These are phyloP conservation scores for Perccottus glenii DNA, from an alignment of 2,113 vertebrate genomes.

Conservation along the genomic window DNA sequence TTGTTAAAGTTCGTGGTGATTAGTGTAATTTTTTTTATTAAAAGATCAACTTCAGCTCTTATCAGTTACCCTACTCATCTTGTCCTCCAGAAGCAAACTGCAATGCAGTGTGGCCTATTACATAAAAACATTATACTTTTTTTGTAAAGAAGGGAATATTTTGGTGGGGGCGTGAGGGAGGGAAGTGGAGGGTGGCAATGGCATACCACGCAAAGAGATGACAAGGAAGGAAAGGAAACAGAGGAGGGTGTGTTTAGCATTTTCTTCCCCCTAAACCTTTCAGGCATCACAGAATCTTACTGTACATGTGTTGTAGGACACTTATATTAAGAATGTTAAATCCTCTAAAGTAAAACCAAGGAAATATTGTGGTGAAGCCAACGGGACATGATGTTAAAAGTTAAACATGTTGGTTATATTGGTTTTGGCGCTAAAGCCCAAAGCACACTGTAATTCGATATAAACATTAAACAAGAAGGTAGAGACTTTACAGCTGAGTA, in stretches of 20 bases:
- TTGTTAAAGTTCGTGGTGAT: not conserved
- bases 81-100: constrained; percentile 56
- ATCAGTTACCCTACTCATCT: constrained; percentile 38
- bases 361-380: constrained; percentile 7
- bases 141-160: constrained; percentile 77
- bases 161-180: constrained; percentile 58
- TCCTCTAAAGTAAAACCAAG: constrained; percentile 8
- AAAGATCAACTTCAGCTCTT: constrained; percentile 30
- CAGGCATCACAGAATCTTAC: not conserved
- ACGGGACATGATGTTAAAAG: constrained; percentile 18
- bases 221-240: constrained; percentile 44
- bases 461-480: not conserved
- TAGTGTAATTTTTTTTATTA: not conserved
- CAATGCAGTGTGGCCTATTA: constrained; percentile 65
- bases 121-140: constrained; percentile 65
- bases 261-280: constrained; percentile 19
- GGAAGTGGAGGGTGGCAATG: constrained; percentile 30
- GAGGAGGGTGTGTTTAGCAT: constrained; percentile 14
- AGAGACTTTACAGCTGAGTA: not conserved
- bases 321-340: constrained; percentile 13
- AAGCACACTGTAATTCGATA: constrained; percentile 2
- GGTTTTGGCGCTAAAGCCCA: constrained; percentile 4
- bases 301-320: constrained; percentile 22
- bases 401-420: not conserved
- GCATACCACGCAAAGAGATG: constrained; percentile 49